Evolutionary conservation across 1,140 invertebrate species (phyloP), one percentile per base, ranked within the genome.

Genomic region (Drosophila grimshawi): DNA sequence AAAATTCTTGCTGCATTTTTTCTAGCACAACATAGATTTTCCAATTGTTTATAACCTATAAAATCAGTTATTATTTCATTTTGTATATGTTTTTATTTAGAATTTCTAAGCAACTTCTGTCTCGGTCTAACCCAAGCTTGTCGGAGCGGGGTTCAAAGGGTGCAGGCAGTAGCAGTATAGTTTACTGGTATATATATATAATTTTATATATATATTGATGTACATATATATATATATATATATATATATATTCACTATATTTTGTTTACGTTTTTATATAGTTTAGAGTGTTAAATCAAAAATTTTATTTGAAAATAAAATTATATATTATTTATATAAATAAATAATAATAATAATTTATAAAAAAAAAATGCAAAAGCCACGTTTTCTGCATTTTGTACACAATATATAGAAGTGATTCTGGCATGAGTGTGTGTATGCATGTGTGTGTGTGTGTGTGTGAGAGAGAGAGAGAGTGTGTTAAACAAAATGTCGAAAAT

Each of bases 271-370:
- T 46, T 7, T 46, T 35, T 37, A 5, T 66, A 11, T 55, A 37
- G 60, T 55, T 69, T 53, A 33, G 53, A 61, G 76, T 65, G 53
- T 86, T 71, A 88, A 88, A 88, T 72, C 69, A 52, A 45, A 52
- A 27, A 51, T 43, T 52, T 37, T n/a, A 30, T 61, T 48, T 45
- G 30, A 30, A 73, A 43, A 33, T 43, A 51, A 62, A 48, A 69
- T 41, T 60, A 43, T 45, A 59, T 39, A 45, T 69, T 51, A 51
- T 61, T 53, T 61, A 69, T 69, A 29, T 45, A n/a, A 53, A 53
- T 48, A 61, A 71, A 65, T 65, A 71, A 66, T 33, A 45, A 45
- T 46, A 46, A 43, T n/a, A 29, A n/a, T 48, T 55, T 43, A 41
- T 55, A 39, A 48, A 55, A 46, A 55, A 55, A 55, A 45, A 53